A percentile compares a stretch with the other conserved stretches of the same genome.
Evolutionary conservation across 1,140 invertebrate species (phyloP).

Genomic region (Euschistus heros): DNA sequence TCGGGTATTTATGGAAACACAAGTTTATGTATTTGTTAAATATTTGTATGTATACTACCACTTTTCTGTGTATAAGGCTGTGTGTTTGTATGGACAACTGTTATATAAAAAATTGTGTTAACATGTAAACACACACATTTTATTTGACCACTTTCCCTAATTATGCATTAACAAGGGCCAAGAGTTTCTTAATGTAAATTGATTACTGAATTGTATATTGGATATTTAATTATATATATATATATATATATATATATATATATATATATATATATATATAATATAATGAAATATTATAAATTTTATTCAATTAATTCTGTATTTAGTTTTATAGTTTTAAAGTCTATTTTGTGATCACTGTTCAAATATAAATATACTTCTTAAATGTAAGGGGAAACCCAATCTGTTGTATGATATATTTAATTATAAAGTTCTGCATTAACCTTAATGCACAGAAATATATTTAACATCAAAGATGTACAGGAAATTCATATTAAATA

Average conservation of each 20-base stretch:
- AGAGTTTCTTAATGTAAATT: conserved; percentile 3
- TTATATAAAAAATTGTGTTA: conserved; percentile 5
- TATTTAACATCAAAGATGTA: conserved; percentile 17
- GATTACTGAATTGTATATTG: conserved; percentile 2
- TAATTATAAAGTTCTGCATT: conserved; percentile 10
- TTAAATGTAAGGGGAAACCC: conserved; percentile 10
- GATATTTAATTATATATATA: no score
- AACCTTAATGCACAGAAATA: conserved; percentile 9
- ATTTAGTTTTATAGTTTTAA: conserved; percentile 17
- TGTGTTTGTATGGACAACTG: conserved; percentile 1
- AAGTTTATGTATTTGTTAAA: conserved; percentile 9
- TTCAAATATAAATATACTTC: conserved; percentile 16
- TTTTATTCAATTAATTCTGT: conserved; percentile 17
- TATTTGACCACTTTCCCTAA: not conserved
- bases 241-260: no score
- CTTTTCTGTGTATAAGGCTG: conserved; percentile 1
- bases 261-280: no score
- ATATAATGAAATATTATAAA: conserved; percentile 10
- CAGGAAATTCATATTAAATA: conserved; percentile 15
- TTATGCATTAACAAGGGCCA: not conserved
- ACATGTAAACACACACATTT: conserved; percentile 3
- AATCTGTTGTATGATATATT: conserved; percentile 14
- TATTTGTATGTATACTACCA: conserved; percentile 2
- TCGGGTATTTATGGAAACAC: not conserved
- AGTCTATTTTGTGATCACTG: conserved; percentile 17